phyloP scores from a whole-genome alignment of 2,888 invertebrate genomes.

The Tinea pellionella region DNA sequence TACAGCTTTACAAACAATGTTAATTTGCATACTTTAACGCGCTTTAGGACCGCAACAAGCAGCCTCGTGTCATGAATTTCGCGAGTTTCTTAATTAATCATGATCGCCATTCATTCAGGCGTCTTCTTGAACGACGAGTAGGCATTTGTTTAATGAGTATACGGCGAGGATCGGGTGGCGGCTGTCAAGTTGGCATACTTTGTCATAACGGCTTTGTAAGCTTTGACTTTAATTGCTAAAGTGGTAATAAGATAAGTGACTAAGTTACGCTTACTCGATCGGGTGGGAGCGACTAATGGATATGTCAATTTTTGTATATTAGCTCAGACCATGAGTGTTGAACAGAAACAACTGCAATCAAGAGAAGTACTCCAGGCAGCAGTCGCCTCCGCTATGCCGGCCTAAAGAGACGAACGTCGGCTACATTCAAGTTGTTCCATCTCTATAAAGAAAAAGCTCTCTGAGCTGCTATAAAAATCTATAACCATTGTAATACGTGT shows the following conservation, averaged over 20 bases:
- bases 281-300: not conserved
- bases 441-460: too few species aligned
- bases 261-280: not conserved
- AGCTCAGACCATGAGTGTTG: too few species aligned
- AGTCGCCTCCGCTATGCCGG: too few species aligned
- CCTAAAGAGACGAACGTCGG: too few species aligned
- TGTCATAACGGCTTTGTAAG: not conserved
- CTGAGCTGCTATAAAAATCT: too few species aligned
- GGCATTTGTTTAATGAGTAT: not conserved
- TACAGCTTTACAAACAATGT: constrained; percentile 4
- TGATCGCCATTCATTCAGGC: not conserved
- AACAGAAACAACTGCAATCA: too few species aligned
- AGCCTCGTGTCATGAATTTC: not conserved
- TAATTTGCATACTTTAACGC: constrained; percentile 10
- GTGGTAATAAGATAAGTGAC: constrained; percentile 5
- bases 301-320: not conserved
- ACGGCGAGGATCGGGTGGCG: constrained; percentile 2
- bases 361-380: too few species aligned
- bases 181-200: constrained; percentile 3
- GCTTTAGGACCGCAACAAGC: not conserved
- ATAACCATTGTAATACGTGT: not conserved
- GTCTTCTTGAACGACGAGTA: not conserved
- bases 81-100: constrained; percentile 4
- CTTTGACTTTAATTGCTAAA: constrained; percentile 2
- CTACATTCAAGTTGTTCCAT: too few species aligned